Evolutionary conservation across 2,888 invertebrate species (phyloP).

Genomic region (Microdon myrmicae): DNA sequence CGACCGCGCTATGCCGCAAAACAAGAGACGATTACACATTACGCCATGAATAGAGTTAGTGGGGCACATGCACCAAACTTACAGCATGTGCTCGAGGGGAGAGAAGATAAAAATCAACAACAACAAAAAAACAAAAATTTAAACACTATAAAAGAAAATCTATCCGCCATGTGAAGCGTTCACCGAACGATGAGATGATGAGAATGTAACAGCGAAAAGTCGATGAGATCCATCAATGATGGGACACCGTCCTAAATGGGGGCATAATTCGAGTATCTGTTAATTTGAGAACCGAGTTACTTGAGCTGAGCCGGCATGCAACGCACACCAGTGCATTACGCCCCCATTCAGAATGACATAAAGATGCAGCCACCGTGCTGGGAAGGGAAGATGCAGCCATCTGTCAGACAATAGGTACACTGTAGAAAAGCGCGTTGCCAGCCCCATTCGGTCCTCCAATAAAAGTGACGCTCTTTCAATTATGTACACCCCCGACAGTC

Average conservation of each 20-base stretch:
- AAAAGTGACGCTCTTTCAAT: slow-evolving; percentile 40
- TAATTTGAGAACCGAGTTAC: slow-evolving; percentile 13
- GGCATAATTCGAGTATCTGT: slow-evolving; percentile 44
- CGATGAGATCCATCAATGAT: slow-evolving; percentile 34
- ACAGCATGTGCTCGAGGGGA: too few relatives aligned
- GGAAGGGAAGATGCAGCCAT: slow-evolving; percentile 1
- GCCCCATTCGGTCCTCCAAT: slow-evolving; percentile 40
- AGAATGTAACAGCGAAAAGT: slow-evolving; percentile 22
- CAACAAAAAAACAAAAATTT: slow-evolving; percentile 1
- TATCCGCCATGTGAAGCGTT: slow-evolving; percentile 5
- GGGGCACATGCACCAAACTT: slow-evolving; percentile 37
- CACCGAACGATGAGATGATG: not conserved
- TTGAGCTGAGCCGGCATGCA: not conserved
- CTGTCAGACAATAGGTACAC: slow-evolving; percentile 39
- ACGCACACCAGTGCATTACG: slow-evolving; percentile 23
- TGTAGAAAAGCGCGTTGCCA: too few relatives aligned
- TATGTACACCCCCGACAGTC: slow-evolving; percentile 42
- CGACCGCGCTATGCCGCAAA: slow-evolving; percentile 43
- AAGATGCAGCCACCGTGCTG: slow-evolving; percentile 30
- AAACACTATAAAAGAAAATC: not conserved
- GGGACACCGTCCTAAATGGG: slow-evolving; percentile 32
- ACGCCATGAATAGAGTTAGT: slow-evolving; percentile 44
- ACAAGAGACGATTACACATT: slow-evolving; percentile 37
- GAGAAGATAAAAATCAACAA: slow-evolving; percentile 23
- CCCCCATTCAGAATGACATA: slow-evolving; percentile 40